A percentile compares a stretch with the other conserved stretches of the same genome.
phyloP scores from a whole-genome alignment of 2,113 vertebrate species.

The Apistogramma diplotaenia region DNA sequence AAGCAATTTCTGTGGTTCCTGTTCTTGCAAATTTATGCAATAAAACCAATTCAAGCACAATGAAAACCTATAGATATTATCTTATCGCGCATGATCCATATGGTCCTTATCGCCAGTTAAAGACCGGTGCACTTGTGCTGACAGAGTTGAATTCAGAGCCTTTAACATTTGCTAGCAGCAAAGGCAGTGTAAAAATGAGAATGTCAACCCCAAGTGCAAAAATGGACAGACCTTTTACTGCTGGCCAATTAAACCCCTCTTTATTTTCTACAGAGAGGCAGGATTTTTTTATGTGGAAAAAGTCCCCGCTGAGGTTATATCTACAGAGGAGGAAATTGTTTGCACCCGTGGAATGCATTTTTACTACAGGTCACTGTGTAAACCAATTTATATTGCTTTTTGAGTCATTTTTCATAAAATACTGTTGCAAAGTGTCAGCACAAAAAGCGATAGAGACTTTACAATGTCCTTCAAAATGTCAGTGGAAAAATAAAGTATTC shows the following conservation, averaged over 20 bases:
- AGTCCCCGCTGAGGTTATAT: conserved; percentile 31
- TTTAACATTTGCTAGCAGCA: conserved; percentile 42
- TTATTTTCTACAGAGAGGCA: conserved; percentile 30
- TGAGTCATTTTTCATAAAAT: conserved; percentile 11
- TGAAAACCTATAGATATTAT: not conserved
- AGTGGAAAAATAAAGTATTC: conserved; percentile 11
- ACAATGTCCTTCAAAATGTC: conserved; percentile 37
- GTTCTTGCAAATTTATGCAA: not conserved
- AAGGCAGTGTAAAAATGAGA: conserved; percentile 46
- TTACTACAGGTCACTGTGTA: conserved; percentile 54
- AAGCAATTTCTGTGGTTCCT: not conserved
- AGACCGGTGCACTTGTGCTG: conserved; percentile 25
- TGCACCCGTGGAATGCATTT: conserved; percentile 28
- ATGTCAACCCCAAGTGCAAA: conserved; percentile 50
- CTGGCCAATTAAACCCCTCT: conserved; percentile 51
- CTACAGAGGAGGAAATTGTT: conserved; percentile 23
- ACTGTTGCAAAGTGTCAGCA: not conserved
- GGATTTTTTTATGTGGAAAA: conserved; percentile 22
- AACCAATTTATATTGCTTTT: conserved; percentile 29
- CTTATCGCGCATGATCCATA: not conserved
- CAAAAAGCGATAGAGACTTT: not conserved
- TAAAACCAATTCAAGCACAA: not conserved
- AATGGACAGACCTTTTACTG: conserved; percentile 48
- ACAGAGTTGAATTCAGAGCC: conserved; percentile 42
- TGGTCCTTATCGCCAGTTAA: conserved; percentile 8